Conservation (phyloP, 2,113 vertebrate genomes). For the Cariama cristata region DNA sequence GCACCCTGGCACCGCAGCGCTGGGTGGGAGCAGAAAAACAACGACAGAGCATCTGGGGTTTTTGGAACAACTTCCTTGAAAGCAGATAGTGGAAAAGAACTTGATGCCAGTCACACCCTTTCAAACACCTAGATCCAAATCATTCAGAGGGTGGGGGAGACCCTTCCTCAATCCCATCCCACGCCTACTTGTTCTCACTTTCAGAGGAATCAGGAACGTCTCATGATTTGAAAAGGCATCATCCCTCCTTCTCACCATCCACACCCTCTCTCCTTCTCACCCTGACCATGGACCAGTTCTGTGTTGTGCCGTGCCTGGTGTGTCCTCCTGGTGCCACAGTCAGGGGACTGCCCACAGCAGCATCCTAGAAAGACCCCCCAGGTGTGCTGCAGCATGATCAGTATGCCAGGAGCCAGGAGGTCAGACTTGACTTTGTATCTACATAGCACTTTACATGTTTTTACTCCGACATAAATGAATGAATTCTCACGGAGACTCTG, state of each 20-base stretch:
- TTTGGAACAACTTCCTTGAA: neutral
- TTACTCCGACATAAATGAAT: neutral
- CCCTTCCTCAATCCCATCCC: neutral
- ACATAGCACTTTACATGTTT: neutral
- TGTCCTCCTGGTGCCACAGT: neutral
- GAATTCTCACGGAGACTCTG: neutral
- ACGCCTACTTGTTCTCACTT: neutral
- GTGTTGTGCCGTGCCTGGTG: rapidly evolving
- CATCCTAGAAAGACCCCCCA: neutral
- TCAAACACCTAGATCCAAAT: neutral
- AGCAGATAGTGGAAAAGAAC: neutral
- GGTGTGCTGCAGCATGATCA: neutral
- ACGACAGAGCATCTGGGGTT: neutral
- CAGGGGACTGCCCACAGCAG: neutral
- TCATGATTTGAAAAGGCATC: neutral
- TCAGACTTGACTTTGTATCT: neutral
- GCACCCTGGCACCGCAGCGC: neutral
- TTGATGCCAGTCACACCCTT: neutral
- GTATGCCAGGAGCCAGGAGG: neutral
- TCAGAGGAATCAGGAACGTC: neutral
- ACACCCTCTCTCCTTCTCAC: neutral
- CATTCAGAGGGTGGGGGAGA: neutral
- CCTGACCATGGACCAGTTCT: rapidly evolving
- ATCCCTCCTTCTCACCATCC: neutral
- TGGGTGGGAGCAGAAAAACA: neutral